phyloP scores from a whole-genome alignment of 1,140 invertebrate genomes.

The Chlorops oryzae region DNA sequence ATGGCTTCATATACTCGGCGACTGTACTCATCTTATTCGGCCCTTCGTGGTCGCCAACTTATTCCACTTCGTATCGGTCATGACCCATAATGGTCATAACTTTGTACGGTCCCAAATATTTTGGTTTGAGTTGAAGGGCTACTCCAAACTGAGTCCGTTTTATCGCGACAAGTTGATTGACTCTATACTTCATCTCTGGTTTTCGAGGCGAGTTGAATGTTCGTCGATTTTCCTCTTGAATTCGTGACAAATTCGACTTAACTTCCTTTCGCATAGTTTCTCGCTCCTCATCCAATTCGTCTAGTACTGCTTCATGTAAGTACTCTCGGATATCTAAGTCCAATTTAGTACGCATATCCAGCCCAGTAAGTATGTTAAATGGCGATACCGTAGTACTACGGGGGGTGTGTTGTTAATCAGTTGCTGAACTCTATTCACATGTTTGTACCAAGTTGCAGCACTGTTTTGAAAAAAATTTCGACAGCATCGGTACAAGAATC shows the following conservation, averaged over 20 bases:
- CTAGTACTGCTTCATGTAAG: too few relatives aligned
- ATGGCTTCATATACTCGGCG: constrained; percentile 37
- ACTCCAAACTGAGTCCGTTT: neutral
- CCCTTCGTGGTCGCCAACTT: constrained; percentile 24
- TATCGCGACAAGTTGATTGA: neutral
- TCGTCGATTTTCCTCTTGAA: neutral
- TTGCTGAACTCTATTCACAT: constrained; percentile 26
- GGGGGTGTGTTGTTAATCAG: constrained; percentile 35
- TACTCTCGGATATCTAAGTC: too few relatives aligned
- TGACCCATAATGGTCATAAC: too few relatives aligned
- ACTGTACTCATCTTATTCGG: constrained; percentile 23
- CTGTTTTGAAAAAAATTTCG: constrained; percentile 38
- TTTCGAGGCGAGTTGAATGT: neutral
- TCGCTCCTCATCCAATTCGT: too few relatives aligned
- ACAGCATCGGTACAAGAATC: constrained; percentile 24
- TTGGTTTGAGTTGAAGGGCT: neutral
- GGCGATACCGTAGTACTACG: constrained; percentile 34
- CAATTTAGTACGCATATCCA: too few relatives aligned
- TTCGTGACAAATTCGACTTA: neutral
- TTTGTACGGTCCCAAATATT: too few relatives aligned
- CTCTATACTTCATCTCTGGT: neutral
- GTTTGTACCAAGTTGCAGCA: constrained; percentile 27
- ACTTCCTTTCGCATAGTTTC: neutral
- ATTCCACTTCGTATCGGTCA: too few relatives aligned
- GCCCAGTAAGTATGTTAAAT: constrained; percentile 36